Evolutionary conservation across 2,888 invertebrate genomes (phyloP).

Genomic region (Hemaris fuciformis): DNA sequence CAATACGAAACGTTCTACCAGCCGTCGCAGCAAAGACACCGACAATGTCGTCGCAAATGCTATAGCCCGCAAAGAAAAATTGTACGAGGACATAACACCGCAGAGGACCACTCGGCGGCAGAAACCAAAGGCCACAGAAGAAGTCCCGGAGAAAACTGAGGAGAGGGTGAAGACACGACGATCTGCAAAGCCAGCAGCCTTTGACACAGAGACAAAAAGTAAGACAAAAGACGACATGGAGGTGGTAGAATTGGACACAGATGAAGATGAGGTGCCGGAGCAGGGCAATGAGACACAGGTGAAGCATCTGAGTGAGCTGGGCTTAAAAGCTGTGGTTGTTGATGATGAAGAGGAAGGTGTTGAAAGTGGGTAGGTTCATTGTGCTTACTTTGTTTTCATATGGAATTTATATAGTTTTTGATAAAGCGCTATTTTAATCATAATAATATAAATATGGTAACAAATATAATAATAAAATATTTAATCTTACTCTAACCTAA

Average conservation of each 20-base stretch:
- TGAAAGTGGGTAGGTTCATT: conserved; percentile 22
- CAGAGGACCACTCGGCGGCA: conserved; percentile 76
- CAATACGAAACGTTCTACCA: conserved; percentile 82
- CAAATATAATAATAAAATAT: too few relatives aligned
- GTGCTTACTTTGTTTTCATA: not conserved
- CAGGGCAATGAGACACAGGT: conserved; percentile 78
- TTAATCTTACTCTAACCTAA: too few relatives aligned
- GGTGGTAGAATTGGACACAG: conserved; percentile 35
- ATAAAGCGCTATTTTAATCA: too few relatives aligned
- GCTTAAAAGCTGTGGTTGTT: conserved; percentile 66
- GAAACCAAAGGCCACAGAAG: conserved; percentile 84
- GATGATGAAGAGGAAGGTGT: conserved; percentile 53
- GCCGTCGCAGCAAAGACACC: conserved; percentile 83
- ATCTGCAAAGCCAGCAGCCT: conserved; percentile 43
- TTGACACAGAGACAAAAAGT: conserved; percentile 31
- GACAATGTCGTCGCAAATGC: conserved; percentile 86
- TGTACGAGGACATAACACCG: conserved; percentile 77
- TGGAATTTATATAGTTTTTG: too few relatives aligned
- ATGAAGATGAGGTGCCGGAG: conserved; percentile 46
- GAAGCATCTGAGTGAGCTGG: conserved; percentile 81
- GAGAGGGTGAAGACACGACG: conserved; percentile 64
- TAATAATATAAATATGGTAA: too few relatives aligned
- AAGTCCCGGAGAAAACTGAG: conserved; percentile 83
- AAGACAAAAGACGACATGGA: conserved; percentile 30
- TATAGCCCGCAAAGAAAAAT: conserved; percentile 87